Evolutionary conservation across 2,797 vertebrate species (phyloP).

Genomic region (Spinibarbus caldwelli): DNA sequence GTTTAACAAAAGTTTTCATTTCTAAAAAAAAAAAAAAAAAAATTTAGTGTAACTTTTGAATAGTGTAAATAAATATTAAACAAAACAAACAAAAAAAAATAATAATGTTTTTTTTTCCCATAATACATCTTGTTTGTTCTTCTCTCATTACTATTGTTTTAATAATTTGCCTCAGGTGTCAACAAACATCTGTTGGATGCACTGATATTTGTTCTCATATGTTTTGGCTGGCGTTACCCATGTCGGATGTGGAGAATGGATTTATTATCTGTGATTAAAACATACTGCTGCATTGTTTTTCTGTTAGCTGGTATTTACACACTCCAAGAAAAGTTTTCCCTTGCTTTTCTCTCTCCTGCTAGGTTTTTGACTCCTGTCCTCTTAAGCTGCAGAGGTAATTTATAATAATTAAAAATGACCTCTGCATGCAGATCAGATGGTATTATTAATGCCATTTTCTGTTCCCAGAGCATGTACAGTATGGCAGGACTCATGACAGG

Average conservation of each 20-base stretch:
- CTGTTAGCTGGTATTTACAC: conserved; percentile 30
- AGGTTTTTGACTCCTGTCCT: conserved; percentile 63
- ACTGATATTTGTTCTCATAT: not conserved
- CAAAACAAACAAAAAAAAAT: no score
- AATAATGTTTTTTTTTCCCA: no score
- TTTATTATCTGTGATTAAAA: conserved; percentile 56
- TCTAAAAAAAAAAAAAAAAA: not conserved
- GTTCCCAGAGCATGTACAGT: conserved; percentile 55
- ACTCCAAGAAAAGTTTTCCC: not conserved
- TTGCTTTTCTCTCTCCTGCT: conserved; percentile 50
- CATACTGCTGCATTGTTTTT: conserved; percentile 52
- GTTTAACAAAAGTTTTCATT: not conserved
- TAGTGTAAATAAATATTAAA: not conserved
- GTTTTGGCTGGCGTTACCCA: conserved; percentile 19
- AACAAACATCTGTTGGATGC: conserved; percentile 7
- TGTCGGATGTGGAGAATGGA: conserved; percentile 46
- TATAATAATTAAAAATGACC: conserved; percentile 71
- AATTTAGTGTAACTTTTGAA: not conserved
- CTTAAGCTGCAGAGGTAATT: conserved; percentile 66
- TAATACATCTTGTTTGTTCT: not conserved
- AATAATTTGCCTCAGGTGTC: not conserved
- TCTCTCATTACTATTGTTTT: not conserved
- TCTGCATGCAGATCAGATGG: conserved; percentile 65
- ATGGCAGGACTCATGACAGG: conserved; percentile 63
- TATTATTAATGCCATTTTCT: conserved; percentile 71